Base-by-base conservation (phyloP, 1,140 invertebrate species). In the Anastrepha ludens region DNA sequence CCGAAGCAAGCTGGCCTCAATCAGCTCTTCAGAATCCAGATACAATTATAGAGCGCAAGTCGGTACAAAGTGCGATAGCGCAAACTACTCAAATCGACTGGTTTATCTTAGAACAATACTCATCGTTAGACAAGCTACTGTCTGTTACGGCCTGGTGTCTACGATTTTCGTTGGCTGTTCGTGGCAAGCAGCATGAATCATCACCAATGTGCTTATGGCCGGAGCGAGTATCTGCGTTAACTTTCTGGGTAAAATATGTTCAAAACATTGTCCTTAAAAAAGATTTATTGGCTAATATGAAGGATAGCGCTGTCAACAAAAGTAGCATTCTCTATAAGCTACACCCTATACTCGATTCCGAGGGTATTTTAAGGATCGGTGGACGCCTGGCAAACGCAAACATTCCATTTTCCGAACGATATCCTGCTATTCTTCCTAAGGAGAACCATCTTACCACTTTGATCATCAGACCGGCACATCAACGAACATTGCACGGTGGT, bases 1-100 rank as follows among this genome's bases (percentile, higher is more conserved):
- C 78, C 17, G 78, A 41, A 85, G 29, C n/a, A 85, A 2, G 8
- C 29, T 85, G 39, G 39, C 50, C 78, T 17, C 15, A 89, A 41
- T 70, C 88, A 65, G 86, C 85, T 29, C 89, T 88, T 2, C 91
- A 91, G 78, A 89, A 88, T 0, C 90, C 89, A 7, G 39, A 44
- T 67, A 67, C 39, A n/a, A 67, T 39, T 2, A 67, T 67, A 7
- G 64, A 67, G 15, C 7, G 0, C n/a, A 67, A 67, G 39, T 20
- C 64, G 8, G 39, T 20, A 0, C n/a, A 39, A 39, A 39, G 6
- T n/a, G 7, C 64, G 7, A 17, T 39, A 7, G 64, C 64, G 2
- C 64, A 67, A 67, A 20, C 39, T 0, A 15, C n/a, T n/a, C n/a
- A n/a, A 39, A 20, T 39, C 7, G 64, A 67, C n/a, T 67, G n/a